Base-by-base conservation (phyloP, 2,113 vertebrate genomes). In the Albula goreensis region DNA sequence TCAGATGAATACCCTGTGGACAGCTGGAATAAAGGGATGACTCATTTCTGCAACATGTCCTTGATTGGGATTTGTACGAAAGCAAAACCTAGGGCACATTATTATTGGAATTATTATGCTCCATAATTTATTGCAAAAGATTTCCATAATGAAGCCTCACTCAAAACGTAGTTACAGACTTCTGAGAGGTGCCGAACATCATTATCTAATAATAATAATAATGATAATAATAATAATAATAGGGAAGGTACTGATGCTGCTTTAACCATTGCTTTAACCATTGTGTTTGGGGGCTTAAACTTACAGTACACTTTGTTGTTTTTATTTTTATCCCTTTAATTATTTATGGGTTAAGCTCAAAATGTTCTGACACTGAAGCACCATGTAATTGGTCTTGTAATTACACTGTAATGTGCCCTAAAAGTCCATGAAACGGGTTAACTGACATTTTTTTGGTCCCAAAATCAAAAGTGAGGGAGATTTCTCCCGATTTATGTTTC, bases 1-100 rank as follows among this genome's bases (percentile, higher is more conserved):
- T 95, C 91, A 93, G 90, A 93, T 92, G 91, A 91, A 94, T 95
- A 93, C 95, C 94, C 95, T 92, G 90, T 94, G 94, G 94, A 95
- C 92, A 93, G 92, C 94, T 94, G 93, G 93, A 95, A 94, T 92
- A 90, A 93, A 92, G 94, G 94, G 88, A 87, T 92, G 95, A 96
- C 93, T 96, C 95, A 96, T 94, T 92, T 91, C 91, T 94, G 93
- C 93, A 95, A 93, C 94, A 93, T 93, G 92, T 94, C 93, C 92
- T 95, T 93, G 93, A 93, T 91, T 92, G 92, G 90, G 91, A 90
- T 93, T 93, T 93, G 89, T 89, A 91, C 89, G 89, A 87, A 94
- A 91, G 92, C 91, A 87, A 82, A 92, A 91, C 92, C 89, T 91
- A 91, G 92, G 87, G 86, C 86, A 83, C 84, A 81, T 86, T 87